phyloP scores from a whole-genome alignment of 1,140 invertebrate genomes.

The Pseudomyrmex cubaensis region DNA sequence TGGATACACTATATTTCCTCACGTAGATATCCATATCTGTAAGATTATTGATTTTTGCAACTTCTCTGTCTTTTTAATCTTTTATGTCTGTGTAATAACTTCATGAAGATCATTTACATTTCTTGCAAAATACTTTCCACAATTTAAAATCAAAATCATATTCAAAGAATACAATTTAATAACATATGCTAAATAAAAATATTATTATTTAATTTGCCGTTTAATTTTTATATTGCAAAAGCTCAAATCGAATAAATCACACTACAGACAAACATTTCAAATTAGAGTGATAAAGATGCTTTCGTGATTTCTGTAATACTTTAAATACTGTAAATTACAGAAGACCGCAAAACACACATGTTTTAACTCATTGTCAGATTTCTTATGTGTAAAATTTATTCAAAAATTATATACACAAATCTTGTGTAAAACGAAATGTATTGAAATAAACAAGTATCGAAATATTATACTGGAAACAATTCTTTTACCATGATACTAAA shows the following conservation, averaged over 20 bases:
- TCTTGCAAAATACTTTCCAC: neutral
- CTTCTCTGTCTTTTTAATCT: neutral
- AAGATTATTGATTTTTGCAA: conserved; percentile 41
- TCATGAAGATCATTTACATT: neutral
- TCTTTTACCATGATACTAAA: neutral
- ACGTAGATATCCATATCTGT: conserved; percentile 22
- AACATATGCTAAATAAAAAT: conserved; percentile 18
- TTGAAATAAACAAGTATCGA: conserved; percentile 5
- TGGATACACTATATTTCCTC: neutral
- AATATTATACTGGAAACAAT: conserved; percentile 37
- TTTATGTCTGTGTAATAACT: conserved; percentile 22
- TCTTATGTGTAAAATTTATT: neutral
- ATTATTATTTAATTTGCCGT: neutral
- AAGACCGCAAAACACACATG: neutral
- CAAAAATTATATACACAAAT: neutral
- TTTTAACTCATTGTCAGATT: no score
- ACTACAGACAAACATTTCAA: neutral
- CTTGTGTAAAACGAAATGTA: neutral
- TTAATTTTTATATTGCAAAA: neutral
- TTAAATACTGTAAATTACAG: neutral
- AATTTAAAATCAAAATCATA: neutral
- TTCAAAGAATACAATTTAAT: neutral
- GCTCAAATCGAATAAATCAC: neutral
- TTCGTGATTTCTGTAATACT: neutral
- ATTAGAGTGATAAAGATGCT: neutral